phyloP scores from a whole-genome alignment of 2,113 vertebrate species.

The Syngnathus floridae region DNA sequence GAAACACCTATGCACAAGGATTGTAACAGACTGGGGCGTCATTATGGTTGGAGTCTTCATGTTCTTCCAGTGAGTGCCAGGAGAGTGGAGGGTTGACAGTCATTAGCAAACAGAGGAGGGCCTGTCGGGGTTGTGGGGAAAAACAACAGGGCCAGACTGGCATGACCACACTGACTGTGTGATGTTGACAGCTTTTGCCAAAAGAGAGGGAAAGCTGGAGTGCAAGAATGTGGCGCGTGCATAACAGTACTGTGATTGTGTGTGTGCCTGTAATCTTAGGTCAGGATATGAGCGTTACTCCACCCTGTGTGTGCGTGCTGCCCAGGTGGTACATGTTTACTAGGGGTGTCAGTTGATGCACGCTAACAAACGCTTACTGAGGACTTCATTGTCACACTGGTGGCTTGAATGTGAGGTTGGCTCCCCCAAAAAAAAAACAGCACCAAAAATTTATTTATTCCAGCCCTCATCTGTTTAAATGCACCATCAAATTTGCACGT shows the following conservation, averaged over 20 bases:
- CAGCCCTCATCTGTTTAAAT: too few species aligned
- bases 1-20: slow-evolving; percentile 27
- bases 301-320: slow-evolving; percentile 49
- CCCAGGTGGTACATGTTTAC: slow-evolving; percentile 61
- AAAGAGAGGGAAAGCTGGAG: slow-evolving; percentile 52
- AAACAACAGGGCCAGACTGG: slow-evolving; percentile 61
- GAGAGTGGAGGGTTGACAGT: slow-evolving; percentile 26
- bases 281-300: slow-evolving; percentile 69
- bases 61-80: slow-evolving; percentile 18
- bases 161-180: slow-evolving; percentile 45
- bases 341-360: slow-evolving; percentile 36
- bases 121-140: slow-evolving; percentile 52
- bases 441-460: too few species aligned
- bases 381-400: slow-evolving; percentile 35
- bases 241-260: slow-evolving; percentile 40
- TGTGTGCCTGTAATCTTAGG: slow-evolving; percentile 46
- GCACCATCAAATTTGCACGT: too few species aligned
- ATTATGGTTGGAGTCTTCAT: slow-evolving; percentile 20
- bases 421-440: too few species aligned
- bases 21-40: slow-evolving; percentile 32
- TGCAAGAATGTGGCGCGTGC: slow-evolving; percentile 52
- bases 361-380: slow-evolving; percentile 31
- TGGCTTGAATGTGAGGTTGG: slow-evolving; percentile 6
- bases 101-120: slow-evolving; percentile 59
- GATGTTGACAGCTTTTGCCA: slow-evolving; percentile 48